phyloP scores from a whole-genome alignment of 2,888 invertebrate genomes.

The Nomada hirtipes region DNA sequence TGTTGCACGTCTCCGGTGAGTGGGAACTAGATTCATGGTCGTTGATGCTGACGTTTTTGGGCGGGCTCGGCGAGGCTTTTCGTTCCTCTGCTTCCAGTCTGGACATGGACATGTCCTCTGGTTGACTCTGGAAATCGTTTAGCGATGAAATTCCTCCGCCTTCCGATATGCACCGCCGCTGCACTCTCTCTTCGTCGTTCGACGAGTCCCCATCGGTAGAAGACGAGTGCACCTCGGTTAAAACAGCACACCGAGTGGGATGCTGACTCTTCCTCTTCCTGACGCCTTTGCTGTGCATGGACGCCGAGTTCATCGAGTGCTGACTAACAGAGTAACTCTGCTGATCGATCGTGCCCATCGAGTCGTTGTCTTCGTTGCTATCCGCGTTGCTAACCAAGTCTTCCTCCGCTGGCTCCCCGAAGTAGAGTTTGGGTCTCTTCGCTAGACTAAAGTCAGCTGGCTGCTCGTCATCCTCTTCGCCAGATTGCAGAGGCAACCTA shows the following conservation, averaged over 20 bases:
- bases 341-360: slow-evolving; percentile 78
- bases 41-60: slow-evolving; percentile 64
- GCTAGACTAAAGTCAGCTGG: slow-evolving; percentile 90
- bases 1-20: slow-evolving; percentile 70
- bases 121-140: slow-evolving; percentile 82
- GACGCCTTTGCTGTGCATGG: slow-evolving; percentile 80
- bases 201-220: slow-evolving; percentile 88
- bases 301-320: slow-evolving; percentile 73
- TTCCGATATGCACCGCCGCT: slow-evolving; percentile 59
- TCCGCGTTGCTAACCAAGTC: slow-evolving; percentile 87
- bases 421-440: slow-evolving; percentile 87
- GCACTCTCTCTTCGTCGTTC: slow-evolving; percentile 84
- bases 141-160: slow-evolving; percentile 34
- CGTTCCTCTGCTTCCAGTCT: slow-evolving; percentile 79
- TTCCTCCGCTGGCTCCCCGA: slow-evolving; percentile 86
- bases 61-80: slow-evolving; percentile 75
- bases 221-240: slow-evolving; percentile 85
- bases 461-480: slow-evolving; percentile 84
- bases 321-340: slow-evolving; percentile 76
- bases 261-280: slow-evolving; percentile 95
- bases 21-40: slow-evolving; percentile 72
- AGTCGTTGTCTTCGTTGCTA: slow-evolving; percentile 86
- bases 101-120: slow-evolving; percentile 84
- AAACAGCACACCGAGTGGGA: slow-evolving; percentile 91
- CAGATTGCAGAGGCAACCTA: slow-evolving; percentile 76